Evolutionary conservation across 2,888 invertebrate species (phyloP), one percentile per base, ranked within the genome.

Genomic region (Amphipyra berbera): DNA sequence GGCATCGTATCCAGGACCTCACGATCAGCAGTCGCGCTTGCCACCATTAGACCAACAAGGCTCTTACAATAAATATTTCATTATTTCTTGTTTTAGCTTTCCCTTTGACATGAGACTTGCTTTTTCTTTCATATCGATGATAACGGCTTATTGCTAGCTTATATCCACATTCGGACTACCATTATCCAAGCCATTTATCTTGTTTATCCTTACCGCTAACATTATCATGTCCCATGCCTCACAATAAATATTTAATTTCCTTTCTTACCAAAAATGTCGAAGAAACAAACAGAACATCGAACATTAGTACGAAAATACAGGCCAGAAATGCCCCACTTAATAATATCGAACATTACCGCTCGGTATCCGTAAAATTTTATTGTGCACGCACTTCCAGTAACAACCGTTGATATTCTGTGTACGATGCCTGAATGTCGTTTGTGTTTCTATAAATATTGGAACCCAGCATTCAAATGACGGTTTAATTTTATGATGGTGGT

Each of bases 331-430:
- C 40, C 53, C 58, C 52, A 61, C 55, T 77, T 68, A 68, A 73
- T 75, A 75, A 75, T 69, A 65, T 65, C 52, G 70, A 35, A 40
- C 44, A 54, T 73, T 42, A 69, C 46, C n/a, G 57, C 46, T 44
- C 6, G 14, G 59, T 38, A 49, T 76, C 30, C 70, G 65, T 79
- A 74, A 81, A 79, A 79, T 79, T 79, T 79, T 81, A 79, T 74
- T 66, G 55, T 55, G 37, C 57, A 55, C 61, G 56, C 66, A 47
- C 56, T 69, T 73, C 1, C 45, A 42, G 54, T 62, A 60, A 73
- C 50, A 48, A 33, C 44, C 40, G 14, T 41, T 61, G 53, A 54
- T 68, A 61, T 59, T 59, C 45, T 42, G 41, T 53, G 8, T 47
- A 44, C 13, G 52, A 42, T 56, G 61, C 61, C 15, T 33, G 15